A percentile compares a stretch with the other conserved stretches of the same genome.
Evolutionary conservation across 2,797 vertebrate genomes (phyloP).

Genomic region (Taeniopygia guttata): DNA sequence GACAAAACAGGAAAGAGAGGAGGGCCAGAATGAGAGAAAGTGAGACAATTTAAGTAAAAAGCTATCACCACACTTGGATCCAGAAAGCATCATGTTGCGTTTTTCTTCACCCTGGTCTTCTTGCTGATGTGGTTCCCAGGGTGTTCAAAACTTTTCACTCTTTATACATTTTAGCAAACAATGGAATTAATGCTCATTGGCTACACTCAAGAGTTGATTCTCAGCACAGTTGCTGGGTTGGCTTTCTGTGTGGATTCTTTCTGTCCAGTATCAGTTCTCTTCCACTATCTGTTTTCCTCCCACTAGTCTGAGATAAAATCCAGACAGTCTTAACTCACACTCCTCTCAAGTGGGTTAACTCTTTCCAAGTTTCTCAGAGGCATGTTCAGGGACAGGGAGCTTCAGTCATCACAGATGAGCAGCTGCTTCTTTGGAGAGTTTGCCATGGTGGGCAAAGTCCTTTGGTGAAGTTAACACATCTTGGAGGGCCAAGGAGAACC

Average conservation of each 20-base stretch:
- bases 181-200: background rate
- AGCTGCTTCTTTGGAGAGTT: background rate
- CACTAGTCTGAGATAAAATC: background rate
- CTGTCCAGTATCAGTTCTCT: background rate
- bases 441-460: background rate
- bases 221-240: background rate
- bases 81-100: background rate
- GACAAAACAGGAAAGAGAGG: background rate
- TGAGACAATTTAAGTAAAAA: background rate
- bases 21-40: background rate
- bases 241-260: background rate
- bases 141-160: background rate
- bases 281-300: background rate
- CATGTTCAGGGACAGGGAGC: background rate
- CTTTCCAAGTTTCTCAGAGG: background rate
- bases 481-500: background rate
- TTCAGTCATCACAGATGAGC: background rate
- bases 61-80: background rate
- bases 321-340: background rate
- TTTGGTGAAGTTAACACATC: background rate
- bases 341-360: background rate
- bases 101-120: background rate
- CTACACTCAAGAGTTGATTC: background rate
- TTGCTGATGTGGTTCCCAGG: background rate
- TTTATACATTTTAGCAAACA: background rate